Evolutionary conservation across 2,113 vertebrate species (phyloP), one percentile per base, ranked within the genome.

Genomic region (Syngnathus typhle): DNA sequence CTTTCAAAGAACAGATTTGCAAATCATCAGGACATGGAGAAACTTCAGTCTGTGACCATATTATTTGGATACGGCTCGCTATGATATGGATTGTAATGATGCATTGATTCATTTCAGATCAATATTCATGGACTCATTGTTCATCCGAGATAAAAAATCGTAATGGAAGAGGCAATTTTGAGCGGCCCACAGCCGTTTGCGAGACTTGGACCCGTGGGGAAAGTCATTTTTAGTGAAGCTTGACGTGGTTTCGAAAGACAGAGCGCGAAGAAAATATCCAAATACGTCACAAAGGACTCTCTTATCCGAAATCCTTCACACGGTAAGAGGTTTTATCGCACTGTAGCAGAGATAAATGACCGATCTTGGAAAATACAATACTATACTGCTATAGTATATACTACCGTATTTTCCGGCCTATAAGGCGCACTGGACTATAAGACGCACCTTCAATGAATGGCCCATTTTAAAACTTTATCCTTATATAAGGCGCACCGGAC

Each of bases 21-120:
- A 80, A 76, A 81, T 82, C 69, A 74, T 62, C n/a, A 27, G 64
- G 41, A 7, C 65, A 51, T 80, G 62, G 74, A 79, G 72, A 86
- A 32, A 60, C 36, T 71, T 63, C 6, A 66, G 73, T 76, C 80
- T 65, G 69, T 78, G 69, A 69, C 76, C 65, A 79, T 70, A 74
- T 69, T 75, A 83, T 60, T 71, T 60, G 74, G 68, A 78, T 72
- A 68, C 65, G 15, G 7, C 66, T 62, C 18, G 7, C 66, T 62
- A 71, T 71, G 75, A 82, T 77, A 79, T 63, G 70, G 69, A 66
- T 62, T 74, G 49, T 69, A 60, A 72, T 64, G 68, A 75, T 70
- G 41, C 58, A 73, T 61, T 55, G 54, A 78, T 80, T 79, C 15
- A 68, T 74, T 78, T 73, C 46, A 69, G 62, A 80, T 70, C 52